Conservation (phyloP, 1,140 invertebrate species). For the Anoplolepis gracilipes region DNA sequence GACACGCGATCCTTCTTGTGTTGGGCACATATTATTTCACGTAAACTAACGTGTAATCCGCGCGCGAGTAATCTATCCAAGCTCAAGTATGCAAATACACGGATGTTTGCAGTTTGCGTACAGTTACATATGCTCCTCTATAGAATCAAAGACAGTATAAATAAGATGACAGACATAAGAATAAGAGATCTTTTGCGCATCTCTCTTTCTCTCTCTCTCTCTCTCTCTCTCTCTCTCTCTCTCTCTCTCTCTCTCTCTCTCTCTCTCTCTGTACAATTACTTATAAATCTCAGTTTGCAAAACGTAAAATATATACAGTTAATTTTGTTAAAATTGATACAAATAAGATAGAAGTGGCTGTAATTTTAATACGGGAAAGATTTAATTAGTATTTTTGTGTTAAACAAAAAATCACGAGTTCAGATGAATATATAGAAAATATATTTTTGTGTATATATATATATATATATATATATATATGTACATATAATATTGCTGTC, state of each 20-base stretch:
- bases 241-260: no score
- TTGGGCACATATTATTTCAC: conserved; percentile 48
- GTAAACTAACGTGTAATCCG: conserved; percentile 48
- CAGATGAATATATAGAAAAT: no score
- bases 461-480: no score
- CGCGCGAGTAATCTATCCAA: conserved; percentile 23
- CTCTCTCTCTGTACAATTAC: no score
- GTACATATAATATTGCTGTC: background rate
- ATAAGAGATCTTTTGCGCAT: background rate
- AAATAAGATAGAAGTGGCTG: background rate
- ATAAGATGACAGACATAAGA: conserved; percentile 17
- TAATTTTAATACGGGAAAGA: background rate
- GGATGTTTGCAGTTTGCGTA: background rate
- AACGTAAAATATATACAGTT: background rate
- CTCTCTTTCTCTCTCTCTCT: background rate
- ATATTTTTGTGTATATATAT: no score
- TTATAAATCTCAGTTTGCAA: no score
- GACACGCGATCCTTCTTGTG: conserved; percentile 44
- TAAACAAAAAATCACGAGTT: background rate
- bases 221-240: no score
- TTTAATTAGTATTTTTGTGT: conserved; percentile 4
- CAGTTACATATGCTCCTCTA: conserved; percentile 12
- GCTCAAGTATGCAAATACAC: conserved; percentile 21
- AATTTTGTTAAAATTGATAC: background rate
- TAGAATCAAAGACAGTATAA: conserved; percentile 30